Evolutionary conservation across 1,140 invertebrate species (phyloP), one percentile per base, ranked within the genome.

Genomic region (Holcopasites calliopsidis): DNA sequence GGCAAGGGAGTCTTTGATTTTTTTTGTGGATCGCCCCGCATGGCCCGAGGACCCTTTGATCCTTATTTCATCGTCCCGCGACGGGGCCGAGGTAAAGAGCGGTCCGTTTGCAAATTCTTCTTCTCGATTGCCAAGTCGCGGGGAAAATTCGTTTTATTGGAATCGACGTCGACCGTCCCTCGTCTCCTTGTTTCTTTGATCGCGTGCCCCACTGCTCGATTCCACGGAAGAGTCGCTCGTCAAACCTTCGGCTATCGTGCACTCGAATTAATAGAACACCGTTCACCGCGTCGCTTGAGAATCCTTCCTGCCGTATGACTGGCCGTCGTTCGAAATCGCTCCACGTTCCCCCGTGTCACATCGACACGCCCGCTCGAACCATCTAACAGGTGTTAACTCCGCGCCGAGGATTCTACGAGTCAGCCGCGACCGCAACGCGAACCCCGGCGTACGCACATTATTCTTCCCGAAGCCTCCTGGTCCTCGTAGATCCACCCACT

Each of bases 11-110:
- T 87, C 74, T 88, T 84, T 79, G 83, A 83, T 78, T 76, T 42
- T 42, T 23, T 73, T 61, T 40, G 11, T n/a, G 57, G 62, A 68
- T 65, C 65, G 60, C 60, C 57, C 73, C 70, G 44, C 71, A 23
- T 28, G 72, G 60, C 61, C 55, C 76, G 31, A 54, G 62, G 76
- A 77, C 73, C 84, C 88, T 91, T 91, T 91, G 89, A 91, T 91
- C 89, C 90, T 91, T 91, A 91, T 90, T 91, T 90, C 89, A 90
- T 90, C 91, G 90, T 87, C 84, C 79, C 79, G 76, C 78, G 76
- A 77, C 73, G 73, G 82, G 71, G 47, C 23, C 65, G 76, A 42
- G 40, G 62, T 40, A 72, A 26, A 58, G 49, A 78, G 87, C 82
- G 87, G n/a, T 88, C 86, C 84, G 87, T 85, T 91, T 87, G 89